phyloP scores from a whole-genome alignment of 2,113 vertebrate species.

The Pluvialis apricaria region DNA sequence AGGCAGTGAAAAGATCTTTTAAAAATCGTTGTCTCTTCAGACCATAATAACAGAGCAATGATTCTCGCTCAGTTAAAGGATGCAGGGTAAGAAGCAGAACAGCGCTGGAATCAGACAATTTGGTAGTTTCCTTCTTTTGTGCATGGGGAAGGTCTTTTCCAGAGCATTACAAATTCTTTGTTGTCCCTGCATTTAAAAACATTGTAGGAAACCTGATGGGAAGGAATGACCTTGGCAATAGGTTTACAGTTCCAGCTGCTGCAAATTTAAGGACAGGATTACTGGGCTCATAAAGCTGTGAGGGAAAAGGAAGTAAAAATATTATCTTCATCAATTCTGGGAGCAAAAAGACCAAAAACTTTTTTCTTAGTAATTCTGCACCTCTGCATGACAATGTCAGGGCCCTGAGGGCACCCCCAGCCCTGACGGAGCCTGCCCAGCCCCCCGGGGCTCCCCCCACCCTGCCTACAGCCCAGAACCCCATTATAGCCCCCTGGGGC shows the following conservation, averaged over 20 bases:
- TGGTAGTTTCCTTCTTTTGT: not conserved
- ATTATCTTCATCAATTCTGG: not conserved
- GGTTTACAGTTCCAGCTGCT: not conserved
- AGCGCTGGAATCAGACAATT: not conserved
- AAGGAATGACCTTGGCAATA: not conserved
- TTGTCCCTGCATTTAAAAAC: not conserved
- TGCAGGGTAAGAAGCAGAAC: not conserved
- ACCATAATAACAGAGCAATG: not conserved
- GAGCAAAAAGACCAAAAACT: not conserved
- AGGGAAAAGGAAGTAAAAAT: not conserved
- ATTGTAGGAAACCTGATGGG: not conserved
- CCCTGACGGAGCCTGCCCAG: not conserved
- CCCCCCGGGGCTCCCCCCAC: fast-evolving
- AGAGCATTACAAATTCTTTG: not conserved
- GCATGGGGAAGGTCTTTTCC: not conserved
- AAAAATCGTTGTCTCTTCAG: slow-evolving; percentile 1
- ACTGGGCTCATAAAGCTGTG: not conserved
- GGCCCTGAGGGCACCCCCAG: not conserved
- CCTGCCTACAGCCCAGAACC: not conserved
- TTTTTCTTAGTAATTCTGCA: not conserved
- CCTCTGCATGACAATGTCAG: not conserved
- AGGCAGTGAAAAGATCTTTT: not conserved
- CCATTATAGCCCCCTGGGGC: not conserved
- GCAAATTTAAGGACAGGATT: not conserved
- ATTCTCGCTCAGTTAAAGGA: not conserved